Evolutionary conservation across 2,888 invertebrate genomes (phyloP).

Genomic region (Agapetus fuscipes): DNA sequence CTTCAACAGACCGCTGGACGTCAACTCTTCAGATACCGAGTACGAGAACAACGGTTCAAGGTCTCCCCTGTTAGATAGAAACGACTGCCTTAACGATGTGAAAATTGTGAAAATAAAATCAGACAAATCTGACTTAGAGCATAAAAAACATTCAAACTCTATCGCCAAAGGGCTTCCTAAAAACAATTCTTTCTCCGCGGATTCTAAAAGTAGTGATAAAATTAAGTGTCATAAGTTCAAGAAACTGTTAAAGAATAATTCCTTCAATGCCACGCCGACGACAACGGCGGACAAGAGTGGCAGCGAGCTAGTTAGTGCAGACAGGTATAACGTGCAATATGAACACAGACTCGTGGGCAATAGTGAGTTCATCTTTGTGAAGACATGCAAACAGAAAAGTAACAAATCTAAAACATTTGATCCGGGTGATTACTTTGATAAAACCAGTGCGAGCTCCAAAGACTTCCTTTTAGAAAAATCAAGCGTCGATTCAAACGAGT

Average conservation of each 20-base stretch:
- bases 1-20: constrained; percentile 37
- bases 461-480: constrained; percentile 56
- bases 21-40: constrained; percentile 53
- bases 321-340: constrained; percentile 18
- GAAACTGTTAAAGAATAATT: constrained; percentile 33
- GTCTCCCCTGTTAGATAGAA: constrained; percentile 55
- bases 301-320: background rate
- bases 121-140: constrained; percentile 32
- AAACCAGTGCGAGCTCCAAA: constrained; percentile 60
- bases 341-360: constrained; percentile 22
- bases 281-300: constrained; percentile 6
- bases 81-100: constrained; percentile 32
- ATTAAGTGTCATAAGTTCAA: constrained; percentile 38
- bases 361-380: constrained; percentile 24
- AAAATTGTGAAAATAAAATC: constrained; percentile 30
- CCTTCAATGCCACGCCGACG: constrained; percentile 22
- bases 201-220: constrained; percentile 33
- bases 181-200: constrained; percentile 27
- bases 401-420: constrained; percentile 28
- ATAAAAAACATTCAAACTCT: constrained; percentile 33
- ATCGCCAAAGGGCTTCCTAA: constrained; percentile 29
- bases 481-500: constrained; percentile 44
- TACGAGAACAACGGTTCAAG: constrained; percentile 61
- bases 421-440: constrained; percentile 44
- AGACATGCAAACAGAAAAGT: constrained; percentile 24